These are phyloP conservation scores for Trichechus manatus DNA, from an alignment of 2,113 vertebrate genomes.

Conservation along the genomic window DNA sequence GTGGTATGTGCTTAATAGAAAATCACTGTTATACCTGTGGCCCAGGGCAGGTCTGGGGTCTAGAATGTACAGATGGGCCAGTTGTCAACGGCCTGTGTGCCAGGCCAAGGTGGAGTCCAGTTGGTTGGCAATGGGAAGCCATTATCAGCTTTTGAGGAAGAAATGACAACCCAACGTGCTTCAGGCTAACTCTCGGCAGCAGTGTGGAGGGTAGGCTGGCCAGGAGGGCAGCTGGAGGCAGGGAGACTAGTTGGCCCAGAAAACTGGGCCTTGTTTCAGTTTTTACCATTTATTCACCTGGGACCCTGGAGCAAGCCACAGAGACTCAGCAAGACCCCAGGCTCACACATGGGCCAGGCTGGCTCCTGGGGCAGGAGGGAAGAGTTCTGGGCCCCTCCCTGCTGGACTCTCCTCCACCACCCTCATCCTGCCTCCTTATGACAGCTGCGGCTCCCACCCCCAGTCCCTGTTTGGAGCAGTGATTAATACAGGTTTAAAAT, in stretches of 20 bases:
- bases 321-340: neutral
- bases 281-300: neutral
- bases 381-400: conserved; percentile 53
- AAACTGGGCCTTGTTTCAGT: neutral
- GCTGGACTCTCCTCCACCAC: conserved; percentile 61
- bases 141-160: conserved; percentile 15
- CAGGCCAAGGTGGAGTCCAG: neutral
- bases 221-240: neutral
- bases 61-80: neutral
- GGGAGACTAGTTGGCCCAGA: neutral
- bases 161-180: neutral
- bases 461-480: conserved; percentile 84
- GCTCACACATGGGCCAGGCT: neutral
- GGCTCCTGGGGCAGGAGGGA: neutral
- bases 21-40: rapidly evolving
- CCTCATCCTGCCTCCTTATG: conserved; percentile 74
- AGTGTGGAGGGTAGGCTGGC: neutral
- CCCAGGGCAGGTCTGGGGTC: neutral
- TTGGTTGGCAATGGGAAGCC: neutral
- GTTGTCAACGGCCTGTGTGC: neutral
- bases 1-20: neutral
- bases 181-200: neutral
- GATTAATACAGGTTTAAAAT: conserved; percentile 87
- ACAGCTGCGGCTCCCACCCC: conserved; percentile 84
- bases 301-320: neutral